Percentiles rank a stretch among this genome's conserved stretches.
Conservation (phyloP, 2,797 vertebrate species). For the Luscinia megarhynchos region DNA sequence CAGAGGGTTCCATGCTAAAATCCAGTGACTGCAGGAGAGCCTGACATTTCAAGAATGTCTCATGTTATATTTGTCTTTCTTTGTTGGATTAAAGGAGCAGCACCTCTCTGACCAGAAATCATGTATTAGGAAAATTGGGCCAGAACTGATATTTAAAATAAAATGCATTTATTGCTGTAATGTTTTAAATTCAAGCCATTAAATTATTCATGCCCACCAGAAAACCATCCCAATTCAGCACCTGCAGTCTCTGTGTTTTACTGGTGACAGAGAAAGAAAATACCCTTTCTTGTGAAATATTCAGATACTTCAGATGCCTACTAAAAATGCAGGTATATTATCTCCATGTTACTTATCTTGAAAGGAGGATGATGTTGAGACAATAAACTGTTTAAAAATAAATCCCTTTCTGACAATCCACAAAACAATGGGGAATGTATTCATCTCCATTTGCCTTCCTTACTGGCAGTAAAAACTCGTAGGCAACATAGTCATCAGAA, state of each 20-base stretch:
- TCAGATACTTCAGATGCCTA: slow-evolving; percentile 9
- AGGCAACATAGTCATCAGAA: slow-evolving; percentile 63
- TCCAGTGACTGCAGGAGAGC: background rate
- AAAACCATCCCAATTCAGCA: background rate
- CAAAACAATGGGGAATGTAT: slow-evolving; percentile 44
- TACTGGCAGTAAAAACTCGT: slow-evolving; percentile 32
- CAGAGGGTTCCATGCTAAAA: background rate
- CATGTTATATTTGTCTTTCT: background rate
- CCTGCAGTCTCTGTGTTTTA: background rate
- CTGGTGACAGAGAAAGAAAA: slow-evolving; percentile 1
- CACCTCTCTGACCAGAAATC: background rate
- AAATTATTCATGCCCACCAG: background rate
- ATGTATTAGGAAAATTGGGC: background rate
- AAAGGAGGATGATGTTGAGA: slow-evolving; percentile 46
- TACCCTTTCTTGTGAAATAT: slow-evolving; percentile 11
- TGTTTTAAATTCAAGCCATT: background rate
- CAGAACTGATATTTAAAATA: background rate
- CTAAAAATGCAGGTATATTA: slow-evolving; percentile 57
- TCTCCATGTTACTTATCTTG: slow-evolving; percentile 48
- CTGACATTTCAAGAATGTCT: background rate
- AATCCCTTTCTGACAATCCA: slow-evolving; percentile 55
- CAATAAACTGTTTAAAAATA: slow-evolving; percentile 63
- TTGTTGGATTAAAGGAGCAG: background rate
- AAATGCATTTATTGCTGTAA: background rate
- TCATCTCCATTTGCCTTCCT: slow-evolving; percentile 31